Conservation (phyloP, 2,113 vertebrate species). For the Gymnarchus niloticus region DNA sequence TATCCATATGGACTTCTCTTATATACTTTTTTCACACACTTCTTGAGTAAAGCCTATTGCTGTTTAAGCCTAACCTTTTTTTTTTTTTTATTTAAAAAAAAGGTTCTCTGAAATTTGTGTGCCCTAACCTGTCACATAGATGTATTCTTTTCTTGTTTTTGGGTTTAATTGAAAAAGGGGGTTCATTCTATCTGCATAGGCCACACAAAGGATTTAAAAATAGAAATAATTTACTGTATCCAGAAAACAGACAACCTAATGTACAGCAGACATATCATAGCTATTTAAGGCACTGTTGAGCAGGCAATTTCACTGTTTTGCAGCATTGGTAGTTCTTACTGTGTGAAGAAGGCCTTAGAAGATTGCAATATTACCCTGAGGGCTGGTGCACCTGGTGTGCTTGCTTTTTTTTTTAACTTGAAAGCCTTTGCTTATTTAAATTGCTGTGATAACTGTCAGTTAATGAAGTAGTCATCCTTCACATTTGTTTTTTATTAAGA, state of each 20-base stretch:
- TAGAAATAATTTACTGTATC: background rate
- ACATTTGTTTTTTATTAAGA: background rate
- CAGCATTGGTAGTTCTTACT: constrained; percentile 20
- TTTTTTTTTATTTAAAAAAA: background rate
- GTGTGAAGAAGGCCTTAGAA: constrained; percentile 56
- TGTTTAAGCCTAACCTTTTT: constrained; percentile 2
- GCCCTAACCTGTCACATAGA: background rate
- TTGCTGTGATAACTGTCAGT: background rate
- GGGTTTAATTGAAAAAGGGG: background rate
- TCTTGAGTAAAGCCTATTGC: background rate
- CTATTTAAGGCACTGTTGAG: background rate
- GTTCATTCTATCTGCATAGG: background rate
- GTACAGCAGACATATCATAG: background rate
- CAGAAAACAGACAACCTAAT: background rate
- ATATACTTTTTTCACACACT: background rate
- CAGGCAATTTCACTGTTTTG: background rate
- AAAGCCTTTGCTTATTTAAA: background rate
- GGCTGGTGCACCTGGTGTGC: constrained; percentile 17
- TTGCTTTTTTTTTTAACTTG: background rate
- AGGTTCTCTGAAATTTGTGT: background rate
- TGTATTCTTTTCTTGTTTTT: background rate
- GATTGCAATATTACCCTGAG: constrained; percentile 59
- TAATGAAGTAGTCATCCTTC: background rate
- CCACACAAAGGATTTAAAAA: background rate
- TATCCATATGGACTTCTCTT: background rate